These are phyloP conservation scores for Pharmacophagus antenor DNA, from an alignment of 2,888 invertebrate species.

Conservation along the genomic window DNA sequence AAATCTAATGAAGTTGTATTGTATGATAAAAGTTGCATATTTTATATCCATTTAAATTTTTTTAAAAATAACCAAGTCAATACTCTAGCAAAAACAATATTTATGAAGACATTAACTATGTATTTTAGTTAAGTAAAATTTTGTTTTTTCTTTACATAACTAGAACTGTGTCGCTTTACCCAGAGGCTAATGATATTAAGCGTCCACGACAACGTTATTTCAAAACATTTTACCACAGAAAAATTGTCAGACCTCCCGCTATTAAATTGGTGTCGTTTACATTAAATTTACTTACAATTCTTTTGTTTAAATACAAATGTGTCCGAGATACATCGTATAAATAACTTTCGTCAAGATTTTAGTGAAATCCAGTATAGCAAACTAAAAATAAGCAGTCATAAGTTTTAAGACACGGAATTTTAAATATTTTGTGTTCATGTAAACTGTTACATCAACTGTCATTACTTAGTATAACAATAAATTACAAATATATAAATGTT, in stretches of 20 bases:
- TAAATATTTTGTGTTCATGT: too few relatives aligned
- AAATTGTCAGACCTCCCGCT: constrained; percentile 32
- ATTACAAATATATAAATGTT: too few relatives aligned
- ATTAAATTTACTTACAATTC: constrained; percentile 30
- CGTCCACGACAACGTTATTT: background rate
- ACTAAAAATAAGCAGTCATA: constrained; percentile 10
- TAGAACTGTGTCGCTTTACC: too few relatives aligned
- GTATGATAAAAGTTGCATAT: too few relatives aligned
- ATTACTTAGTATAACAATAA: background rate
- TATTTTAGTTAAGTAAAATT: too few relatives aligned
- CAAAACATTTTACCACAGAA: background rate
- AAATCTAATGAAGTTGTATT: constrained; percentile 49
- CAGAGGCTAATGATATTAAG: too few relatives aligned
- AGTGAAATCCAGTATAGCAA: constrained; percentile 54
- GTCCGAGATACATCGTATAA: constrained; percentile 49
- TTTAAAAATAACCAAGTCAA: too few relatives aligned
- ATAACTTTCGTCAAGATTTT: constrained; percentile 64
- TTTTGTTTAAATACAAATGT: constrained; percentile 58
- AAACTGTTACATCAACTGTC: too few relatives aligned
- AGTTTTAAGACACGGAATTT: background rate
- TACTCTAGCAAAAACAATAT: too few relatives aligned
- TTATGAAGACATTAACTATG: too few relatives aligned
- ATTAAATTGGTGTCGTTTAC: constrained; percentile 50
- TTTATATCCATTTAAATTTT: too few relatives aligned
- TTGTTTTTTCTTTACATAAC: too few relatives aligned